Evolutionary conservation across 2,113 vertebrate genomes (phyloP).

Genomic region (Ceuthmochares aereus): DNA sequence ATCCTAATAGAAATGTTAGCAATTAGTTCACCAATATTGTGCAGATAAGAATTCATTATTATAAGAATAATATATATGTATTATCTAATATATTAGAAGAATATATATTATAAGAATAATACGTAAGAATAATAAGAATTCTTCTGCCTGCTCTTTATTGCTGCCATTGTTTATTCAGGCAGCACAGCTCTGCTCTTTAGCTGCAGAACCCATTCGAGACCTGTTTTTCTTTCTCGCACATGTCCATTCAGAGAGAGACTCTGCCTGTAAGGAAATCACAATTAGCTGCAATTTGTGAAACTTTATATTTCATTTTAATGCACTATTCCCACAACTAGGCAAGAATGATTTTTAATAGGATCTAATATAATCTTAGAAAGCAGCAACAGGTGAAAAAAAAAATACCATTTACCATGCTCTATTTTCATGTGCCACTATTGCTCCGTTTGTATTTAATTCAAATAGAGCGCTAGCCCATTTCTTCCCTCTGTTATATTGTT

Average conservation of each 20-base stretch:
- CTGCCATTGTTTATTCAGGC: fast-evolving
- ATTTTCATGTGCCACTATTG: constrained; percentile 3
- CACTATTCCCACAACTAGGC: too few species aligned
- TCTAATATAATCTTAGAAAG: background rate
- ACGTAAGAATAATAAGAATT: background rate
- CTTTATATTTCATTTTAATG: too few species aligned
- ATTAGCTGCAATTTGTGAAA: background rate
- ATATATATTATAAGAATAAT: too few species aligned
- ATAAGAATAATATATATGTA: too few species aligned
- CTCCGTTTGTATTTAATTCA: constrained; percentile 31
- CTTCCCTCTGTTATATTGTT: constrained; percentile 45
- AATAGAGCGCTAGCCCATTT: constrained; percentile 9
- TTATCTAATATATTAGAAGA: too few species aligned
- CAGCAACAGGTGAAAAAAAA: constrained; percentile 44
- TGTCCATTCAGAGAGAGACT: background rate
- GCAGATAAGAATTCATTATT: background rate
- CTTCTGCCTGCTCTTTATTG: background rate
- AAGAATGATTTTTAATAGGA: too few species aligned
- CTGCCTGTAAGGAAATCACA: background rate
- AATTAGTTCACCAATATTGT: background rate
- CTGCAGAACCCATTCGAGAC: background rate
- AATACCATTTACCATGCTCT: background rate
- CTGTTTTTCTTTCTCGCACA: fast-evolving
- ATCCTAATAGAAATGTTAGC: background rate
- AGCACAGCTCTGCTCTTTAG: background rate